Base-by-base conservation (phyloP, 2,888 invertebrate species). In the Amblyteles armatorius region DNA sequence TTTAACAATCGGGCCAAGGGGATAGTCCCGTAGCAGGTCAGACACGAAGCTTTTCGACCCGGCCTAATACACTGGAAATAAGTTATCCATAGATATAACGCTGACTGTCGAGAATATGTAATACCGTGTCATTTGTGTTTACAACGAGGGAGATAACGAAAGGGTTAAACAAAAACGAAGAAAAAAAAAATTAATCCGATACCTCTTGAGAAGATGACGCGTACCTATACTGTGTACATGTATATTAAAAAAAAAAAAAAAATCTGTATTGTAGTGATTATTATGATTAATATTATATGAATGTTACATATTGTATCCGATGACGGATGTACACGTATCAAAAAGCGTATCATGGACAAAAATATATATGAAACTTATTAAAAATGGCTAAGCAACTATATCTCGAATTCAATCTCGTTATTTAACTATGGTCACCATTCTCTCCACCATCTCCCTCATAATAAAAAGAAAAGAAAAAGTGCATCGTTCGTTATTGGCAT, bases 311-410 rank as follows among this genome's bases (percentile, higher is more conserved):
- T 90, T 90, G 89, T 92, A 90, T 87, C 22, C 86, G 88, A 88
- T 90, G 87, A 89, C 88, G 91, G 91, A 92, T 92, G 90, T 92
- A 91, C 88, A 90, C 90, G 89, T 91, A 91, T 88, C 81, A 88
- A 89, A 74, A 84, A 78, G 29, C 88, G 88, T 91, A 89, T 89
- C 87, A 88, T 90, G 87, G 79, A 90, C 77, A 81, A 78, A 89
- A 89, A 87, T 87, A 81, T 85, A 86, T 85, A 86, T 85, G 65
- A 72, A 85, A 83, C 65, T 74, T 83, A 85, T 83, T 82, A 52
- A 73, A 87, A 82, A 48, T 84, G 57, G 78, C 83, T 78, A 74
- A 73, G 76, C 72, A 84, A 80, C 29, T 40, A 52, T 60, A 52
- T 60, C 7, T 60, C 71, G 57, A 65, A 16, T 26, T 57, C 3